Evolutionary conservation across 2,797 vertebrate species (phyloP), one percentile per base, ranked within the genome.

Genomic region (Artibeus lituratus): DNA sequence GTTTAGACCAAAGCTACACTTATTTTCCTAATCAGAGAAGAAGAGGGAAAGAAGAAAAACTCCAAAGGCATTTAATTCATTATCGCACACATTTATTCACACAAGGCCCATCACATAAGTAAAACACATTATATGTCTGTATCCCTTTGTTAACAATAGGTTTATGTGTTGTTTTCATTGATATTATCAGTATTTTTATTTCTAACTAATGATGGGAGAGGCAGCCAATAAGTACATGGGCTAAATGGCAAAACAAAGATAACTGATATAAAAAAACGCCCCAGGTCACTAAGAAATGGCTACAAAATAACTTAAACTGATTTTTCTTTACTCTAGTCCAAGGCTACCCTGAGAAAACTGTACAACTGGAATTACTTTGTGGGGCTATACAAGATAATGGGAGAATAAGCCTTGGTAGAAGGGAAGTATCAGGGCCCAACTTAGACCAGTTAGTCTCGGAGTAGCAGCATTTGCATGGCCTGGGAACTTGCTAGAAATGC

Each of bases 21-120:
- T 74, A 83, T 89, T 91, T 93, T 82, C 69, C 77, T 95, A 53
- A 22, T 83, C 70, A 92, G 82, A 96, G 49, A 9, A 91, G 74
- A 80, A 37, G 32, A 91, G 7, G 26, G 21, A 37, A 90, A 94
- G 70, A 89, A 92, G n/a, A 88, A 93, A 21, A 18, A 76, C 39
- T 76, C 51, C 77, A 87, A 90, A n/a, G 8, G 32, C 44, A 12
- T 87, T 62, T 90, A 81, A 87, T 78, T 85, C 32, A 69, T 88
- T 44, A 74, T 82, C 89, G 82, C 67, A 67, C n/a, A 39, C 62
- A 67, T 24, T 65, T 85, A 47, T 59, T 59, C 67, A 80, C 44
- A 49, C 21, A 82, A 70, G 77, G 22, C 37, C 80, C 81, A 42
- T 19, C 21, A 72, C 24, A 73, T 67, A 2, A 81, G 35, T 89